phyloP scores from a whole-genome alignment of 1,140 invertebrate genomes.

The Drosophila lini region DNA sequence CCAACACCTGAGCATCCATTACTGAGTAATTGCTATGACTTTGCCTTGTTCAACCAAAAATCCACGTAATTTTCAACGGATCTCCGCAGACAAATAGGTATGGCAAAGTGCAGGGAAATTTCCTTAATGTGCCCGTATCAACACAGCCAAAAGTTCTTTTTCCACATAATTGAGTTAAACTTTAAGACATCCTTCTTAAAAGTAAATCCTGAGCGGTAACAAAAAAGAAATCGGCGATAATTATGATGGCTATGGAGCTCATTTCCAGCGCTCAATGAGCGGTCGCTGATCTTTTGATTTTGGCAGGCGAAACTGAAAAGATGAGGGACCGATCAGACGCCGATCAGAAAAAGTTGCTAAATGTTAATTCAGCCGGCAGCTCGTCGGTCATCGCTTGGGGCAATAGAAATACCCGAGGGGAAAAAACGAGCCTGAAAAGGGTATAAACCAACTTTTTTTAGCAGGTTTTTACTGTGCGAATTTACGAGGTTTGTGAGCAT shows the following conservation, averaged over 20 bases:
- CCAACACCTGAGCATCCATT: slow-evolving; percentile 12
- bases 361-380: slow-evolving; percentile 67
- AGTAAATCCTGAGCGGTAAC: slow-evolving; percentile 54
- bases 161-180: slow-evolving; percentile 56
- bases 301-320: slow-evolving; percentile 25
- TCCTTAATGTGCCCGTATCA: slow-evolving; percentile 39
- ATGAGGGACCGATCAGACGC: slow-evolving; percentile 50
- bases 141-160: slow-evolving; percentile 3
- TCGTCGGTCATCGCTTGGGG: slow-evolving; percentile 16
- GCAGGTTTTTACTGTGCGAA: slow-evolving; percentile 35
- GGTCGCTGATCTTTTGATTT: slow-evolving; percentile 58
- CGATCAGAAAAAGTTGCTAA: slow-evolving; percentile 66
- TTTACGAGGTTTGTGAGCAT: slow-evolving; percentile 58
- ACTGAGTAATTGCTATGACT: slow-evolving; percentile 35
- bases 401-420: slow-evolving; percentile 52
- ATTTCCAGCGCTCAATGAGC: slow-evolving; percentile 27
- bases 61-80: background rate
- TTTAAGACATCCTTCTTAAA: slow-evolving; percentile 45
- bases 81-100: background rate
- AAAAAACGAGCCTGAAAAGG: slow-evolving; percentile 47
- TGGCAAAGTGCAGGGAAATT: slow-evolving; percentile 22
- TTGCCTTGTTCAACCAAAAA: background rate
- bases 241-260: slow-evolving; percentile 63
- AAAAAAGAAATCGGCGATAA: slow-evolving; percentile 54
- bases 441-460: slow-evolving; percentile 28